A percentile compares a stretch with the other conserved stretches of the same genome.
These are phyloP conservation scores for Adoxophyes honmai DNA, from an alignment of 1,140 invertebrate species.

Conservation along the genomic window DNA sequence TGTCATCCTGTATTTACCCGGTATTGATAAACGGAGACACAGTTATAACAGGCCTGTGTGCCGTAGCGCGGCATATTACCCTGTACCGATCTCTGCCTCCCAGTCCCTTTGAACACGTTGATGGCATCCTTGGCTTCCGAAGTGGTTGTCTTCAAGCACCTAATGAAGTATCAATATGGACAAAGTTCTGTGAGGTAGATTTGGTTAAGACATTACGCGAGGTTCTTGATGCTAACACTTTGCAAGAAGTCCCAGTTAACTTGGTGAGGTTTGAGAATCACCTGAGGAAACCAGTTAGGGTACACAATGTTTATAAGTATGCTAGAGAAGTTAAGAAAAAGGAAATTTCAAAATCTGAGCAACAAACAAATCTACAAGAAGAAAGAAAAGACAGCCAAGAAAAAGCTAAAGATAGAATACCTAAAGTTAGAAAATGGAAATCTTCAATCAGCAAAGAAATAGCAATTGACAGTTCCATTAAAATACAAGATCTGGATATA, in stretches of 20 bases:
- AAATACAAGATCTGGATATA: constrained; percentile 77
- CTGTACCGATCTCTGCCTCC: constrained; percentile 50
- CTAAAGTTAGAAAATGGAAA: constrained; percentile 73
- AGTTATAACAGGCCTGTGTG: constrained; percentile 84
- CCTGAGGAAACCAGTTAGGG: constrained; percentile 88
- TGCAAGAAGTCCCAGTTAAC: constrained; percentile 58
- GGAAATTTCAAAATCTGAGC: constrained; percentile 55
- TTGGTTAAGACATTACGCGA: constrained; percentile 79
- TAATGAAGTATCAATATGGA: constrained; percentile 93
- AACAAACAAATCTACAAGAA: constrained; percentile 31
- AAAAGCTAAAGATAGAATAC: constrained; percentile 28
- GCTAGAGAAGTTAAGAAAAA: constrained; percentile 77
- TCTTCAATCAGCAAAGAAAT: constrained; percentile 50
- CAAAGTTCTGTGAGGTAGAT: constrained; percentile 94
- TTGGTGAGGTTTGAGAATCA: constrained; percentile 90
- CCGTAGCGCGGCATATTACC: constrained; percentile 82
- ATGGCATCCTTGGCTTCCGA: constrained; percentile 85
- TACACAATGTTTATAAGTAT: constrained; percentile 93
- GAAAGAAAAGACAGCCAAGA: constrained; percentile 20
- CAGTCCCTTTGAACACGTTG: constrained; percentile 56
- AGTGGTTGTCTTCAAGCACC: constrained; percentile 87
- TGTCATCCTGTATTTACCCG: constrained; percentile 78
- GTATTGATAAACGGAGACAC: constrained; percentile 78
- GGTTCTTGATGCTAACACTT: constrained; percentile 25
- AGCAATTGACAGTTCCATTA: constrained; percentile 55